A percentile compares a stretch with the other conserved stretches of the same genome.
Conservation (phyloP, 2,888 invertebrate genomes). For the Rhaphigaster nebulosa region DNA sequence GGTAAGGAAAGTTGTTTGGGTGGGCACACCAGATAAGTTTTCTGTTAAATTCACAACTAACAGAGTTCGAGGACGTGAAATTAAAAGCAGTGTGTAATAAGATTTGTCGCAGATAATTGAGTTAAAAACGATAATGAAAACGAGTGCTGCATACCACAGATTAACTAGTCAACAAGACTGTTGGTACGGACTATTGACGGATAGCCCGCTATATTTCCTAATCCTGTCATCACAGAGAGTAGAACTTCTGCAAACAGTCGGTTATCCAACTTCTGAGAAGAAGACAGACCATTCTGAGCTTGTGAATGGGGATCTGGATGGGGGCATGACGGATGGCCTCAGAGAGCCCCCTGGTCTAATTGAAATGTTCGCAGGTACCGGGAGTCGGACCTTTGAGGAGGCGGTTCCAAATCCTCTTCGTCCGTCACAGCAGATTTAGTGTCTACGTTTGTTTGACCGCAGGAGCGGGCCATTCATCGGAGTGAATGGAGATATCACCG, state of each 20-base stretch:
- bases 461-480: constrained; percentile 5
- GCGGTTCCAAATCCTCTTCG: not conserved
- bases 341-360: not conserved
- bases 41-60: no score
- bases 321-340: not conserved
- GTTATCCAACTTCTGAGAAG: constrained; percentile 35
- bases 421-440: constrained; percentile 41
- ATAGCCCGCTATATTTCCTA: not conserved
- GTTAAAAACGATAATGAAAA: not conserved
- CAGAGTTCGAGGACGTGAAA: no score
- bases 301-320: not conserved
- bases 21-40: no score
- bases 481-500: constrained; percentile 44
- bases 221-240: constrained; percentile 16
- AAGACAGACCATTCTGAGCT: not conserved
- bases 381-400: not conserved
- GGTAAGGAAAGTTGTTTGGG: no score
- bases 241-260: not conserved
- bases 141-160: not conserved
- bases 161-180: not conserved
- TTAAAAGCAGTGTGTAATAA: no score
- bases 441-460: constrained; percentile 55
- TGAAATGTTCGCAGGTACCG: constrained; percentile 53
- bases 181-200: not conserved
- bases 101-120: no score